Conservation (phyloP, 2,113 vertebrate genomes). For the Microtus montanus region DNA sequence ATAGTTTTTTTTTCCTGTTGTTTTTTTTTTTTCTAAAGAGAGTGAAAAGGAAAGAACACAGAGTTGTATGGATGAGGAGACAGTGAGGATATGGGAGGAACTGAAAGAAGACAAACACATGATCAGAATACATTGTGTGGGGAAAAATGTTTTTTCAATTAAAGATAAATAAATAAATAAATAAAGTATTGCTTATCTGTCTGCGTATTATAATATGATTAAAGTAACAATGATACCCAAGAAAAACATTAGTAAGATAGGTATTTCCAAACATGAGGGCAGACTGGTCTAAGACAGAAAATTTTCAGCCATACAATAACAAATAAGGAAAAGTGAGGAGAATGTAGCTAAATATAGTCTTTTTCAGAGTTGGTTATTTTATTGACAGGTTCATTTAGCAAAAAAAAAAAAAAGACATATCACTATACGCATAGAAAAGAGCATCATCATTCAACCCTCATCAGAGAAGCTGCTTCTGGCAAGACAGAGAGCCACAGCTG, state of each 20-base stretch:
- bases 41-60: too few species aligned
- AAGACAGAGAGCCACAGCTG: background rate
- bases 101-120: background rate
- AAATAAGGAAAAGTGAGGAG: background rate
- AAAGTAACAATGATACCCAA: background rate
- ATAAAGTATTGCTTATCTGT: background rate
- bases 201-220: background rate
- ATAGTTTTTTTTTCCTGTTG: too few species aligned
- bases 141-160: background rate
- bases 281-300: background rate
- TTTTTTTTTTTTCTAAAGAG: too few species aligned
- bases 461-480: background rate
- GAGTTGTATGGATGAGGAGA: too few species aligned
- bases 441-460: background rate
- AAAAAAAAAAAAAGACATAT: background rate
- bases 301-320: background rate
- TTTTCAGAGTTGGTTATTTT: background rate
- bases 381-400: background rate
- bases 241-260: background rate
- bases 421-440: background rate
- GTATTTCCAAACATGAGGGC: background rate
- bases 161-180: background rate
- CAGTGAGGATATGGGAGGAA: background rate
- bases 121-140: background rate
- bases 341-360: background rate